Conservation (phyloP, 2,113 vertebrate species). For the Cebus imitator region DNA sequence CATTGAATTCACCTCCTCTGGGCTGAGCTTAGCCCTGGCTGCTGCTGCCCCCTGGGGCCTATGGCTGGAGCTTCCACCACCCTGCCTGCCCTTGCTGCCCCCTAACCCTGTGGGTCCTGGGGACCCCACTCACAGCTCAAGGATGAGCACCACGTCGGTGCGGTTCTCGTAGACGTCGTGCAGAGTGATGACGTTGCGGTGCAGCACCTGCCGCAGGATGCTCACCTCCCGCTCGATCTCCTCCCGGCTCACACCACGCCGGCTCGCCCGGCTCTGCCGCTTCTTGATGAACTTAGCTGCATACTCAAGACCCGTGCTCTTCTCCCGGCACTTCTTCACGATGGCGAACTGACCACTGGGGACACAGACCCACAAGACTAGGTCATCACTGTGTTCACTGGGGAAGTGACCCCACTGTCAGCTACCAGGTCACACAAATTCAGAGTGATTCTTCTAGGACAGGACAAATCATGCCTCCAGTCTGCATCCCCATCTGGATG, state of each 20-base stretch:
- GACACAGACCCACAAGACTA: slow-evolving; percentile 23
- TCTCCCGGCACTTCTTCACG: slow-evolving; percentile 94
- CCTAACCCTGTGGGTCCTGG: background rate
- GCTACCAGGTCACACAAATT: background rate
- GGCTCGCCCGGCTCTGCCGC: slow-evolving; percentile 90
- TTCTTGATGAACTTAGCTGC: slow-evolving; percentile 99
- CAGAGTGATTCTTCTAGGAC: background rate
- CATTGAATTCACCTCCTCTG: background rate
- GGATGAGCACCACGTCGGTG: slow-evolving; percentile 96
- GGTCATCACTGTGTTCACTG: background rate
- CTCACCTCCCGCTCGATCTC: slow-evolving; percentile 95
- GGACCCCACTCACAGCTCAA: slow-evolving; percentile 94
- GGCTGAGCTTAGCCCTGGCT: background rate
- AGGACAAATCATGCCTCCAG: background rate
- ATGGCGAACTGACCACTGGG: slow-evolving; percentile 97
- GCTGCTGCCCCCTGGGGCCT: background rate
- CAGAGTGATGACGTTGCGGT: slow-evolving; percentile 92
- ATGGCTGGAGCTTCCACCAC: background rate
- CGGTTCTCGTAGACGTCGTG: slow-evolving; percentile 96
- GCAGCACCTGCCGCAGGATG: slow-evolving; percentile 93
- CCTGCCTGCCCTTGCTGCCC: background rate
- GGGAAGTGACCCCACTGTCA: background rate
- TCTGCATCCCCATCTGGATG: background rate
- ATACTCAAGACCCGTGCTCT: slow-evolving; percentile 86
- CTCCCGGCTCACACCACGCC: slow-evolving; percentile 91